These are phyloP conservation scores for Notamacropus eugenii DNA, from an alignment of 2,797 vertebrate genomes.

Conservation along the genomic window DNA sequence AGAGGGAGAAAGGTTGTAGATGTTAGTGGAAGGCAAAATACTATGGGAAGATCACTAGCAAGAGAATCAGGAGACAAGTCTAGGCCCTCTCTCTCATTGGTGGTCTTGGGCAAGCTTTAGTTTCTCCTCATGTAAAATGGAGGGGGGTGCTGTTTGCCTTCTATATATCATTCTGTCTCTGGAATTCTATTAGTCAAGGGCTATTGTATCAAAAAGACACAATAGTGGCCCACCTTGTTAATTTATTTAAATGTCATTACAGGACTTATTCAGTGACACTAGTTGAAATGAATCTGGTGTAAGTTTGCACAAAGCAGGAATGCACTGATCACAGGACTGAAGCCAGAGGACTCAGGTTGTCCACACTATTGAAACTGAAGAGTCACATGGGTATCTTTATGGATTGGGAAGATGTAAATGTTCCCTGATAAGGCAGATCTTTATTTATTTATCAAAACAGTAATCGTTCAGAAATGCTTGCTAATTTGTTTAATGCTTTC, in stretches of 20 bases:
- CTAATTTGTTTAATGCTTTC: neutral
- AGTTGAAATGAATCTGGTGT: neutral
- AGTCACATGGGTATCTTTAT: neutral
- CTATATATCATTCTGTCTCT: neutral
- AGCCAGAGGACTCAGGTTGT: neutral
- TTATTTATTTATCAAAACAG: neutral
- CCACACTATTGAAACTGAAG: neutral
- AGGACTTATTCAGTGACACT: neutral
- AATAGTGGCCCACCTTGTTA: neutral
- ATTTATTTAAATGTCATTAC: neutral
- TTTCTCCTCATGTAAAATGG: neutral
- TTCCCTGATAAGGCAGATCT: neutral
- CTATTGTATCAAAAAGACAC: neutral
- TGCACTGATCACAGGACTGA: neutral
- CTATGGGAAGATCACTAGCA: neutral
- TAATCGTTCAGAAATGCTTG: neutral
- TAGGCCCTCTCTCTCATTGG: neutral
- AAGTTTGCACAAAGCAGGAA: neutral
- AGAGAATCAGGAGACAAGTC: neutral
- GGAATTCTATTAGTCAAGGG: neutral
- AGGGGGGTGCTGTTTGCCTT: neutral
- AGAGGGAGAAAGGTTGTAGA: neutral
- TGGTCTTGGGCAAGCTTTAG: neutral
- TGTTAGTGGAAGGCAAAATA: neutral
- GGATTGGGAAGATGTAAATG: neutral